Base-by-base conservation (phyloP, 2,888 invertebrate species). In the Agapetus fuscipes region DNA sequence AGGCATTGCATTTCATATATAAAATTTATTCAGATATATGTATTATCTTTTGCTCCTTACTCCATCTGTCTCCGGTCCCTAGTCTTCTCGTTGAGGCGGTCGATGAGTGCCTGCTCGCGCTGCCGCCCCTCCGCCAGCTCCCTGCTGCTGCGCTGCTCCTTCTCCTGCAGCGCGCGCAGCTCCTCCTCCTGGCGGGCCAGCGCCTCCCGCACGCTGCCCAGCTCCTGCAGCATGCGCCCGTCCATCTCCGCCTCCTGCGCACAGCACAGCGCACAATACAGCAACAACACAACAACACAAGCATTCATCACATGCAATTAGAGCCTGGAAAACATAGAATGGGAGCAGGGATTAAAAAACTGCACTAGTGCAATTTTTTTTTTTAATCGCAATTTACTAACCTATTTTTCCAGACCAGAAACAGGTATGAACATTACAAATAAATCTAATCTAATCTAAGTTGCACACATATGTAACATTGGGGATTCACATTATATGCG, bases 141-240 rank as follows among this genome's bases (percentile, higher is more conserved):
- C 40, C 66, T 71, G 47, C 68, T 59, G 43, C 72, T 52, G 42
- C 71, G 67, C 33, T 64, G 62, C 44, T 71, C 66, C n/a, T 71
- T 60, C 17, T 71, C 70, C 51, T 69, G 60, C 39, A 73, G 65
- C 48, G 64, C 66, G 51, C 72, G 71, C 31, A 73, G 61, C 53
- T 75, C 70, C 43, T 72, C 70, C 50, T 76, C 74, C 47, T 74
- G 68, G 34, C 72, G 61, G 27, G 74, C 61, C 15, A 75, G 65
- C 35, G 74, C 64, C 37, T 74, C 67, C 50, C 73, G 71, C n/a
- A 77, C 71, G 49, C 76, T 62, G 50, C 72, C 61, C 40, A 78
- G 56, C 54, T 78, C 77, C 54, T 74, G 74, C 26, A 72, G 61
- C 37, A 74, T 72, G 48, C 73, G 69, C 12, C 71, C 64, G 48